Conservation (phyloP, 2,888 invertebrate species). For the Amblyteles armatorius region DNA sequence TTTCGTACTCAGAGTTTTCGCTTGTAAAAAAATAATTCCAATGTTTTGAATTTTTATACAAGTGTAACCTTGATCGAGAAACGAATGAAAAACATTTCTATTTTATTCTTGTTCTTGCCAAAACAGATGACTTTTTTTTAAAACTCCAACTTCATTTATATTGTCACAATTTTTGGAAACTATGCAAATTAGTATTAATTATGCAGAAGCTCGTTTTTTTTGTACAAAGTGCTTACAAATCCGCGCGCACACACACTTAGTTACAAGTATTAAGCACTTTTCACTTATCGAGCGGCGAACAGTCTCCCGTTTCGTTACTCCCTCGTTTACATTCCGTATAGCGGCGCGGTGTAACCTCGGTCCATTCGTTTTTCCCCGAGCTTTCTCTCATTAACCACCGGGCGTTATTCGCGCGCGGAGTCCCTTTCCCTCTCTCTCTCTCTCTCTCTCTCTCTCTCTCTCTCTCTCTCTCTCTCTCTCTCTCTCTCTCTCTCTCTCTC, state of each 20-base stretch:
- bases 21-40: not conserved
- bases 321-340: slow-evolving; percentile 13
- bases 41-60: not conserved
- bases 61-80: not conserved
- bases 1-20: not conserved
- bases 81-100: too few species aligned
- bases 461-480: not conserved
- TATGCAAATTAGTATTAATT: not conserved
- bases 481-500: not conserved
- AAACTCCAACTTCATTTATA: not conserved
- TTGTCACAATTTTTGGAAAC: not conserved
- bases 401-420: slow-evolving; percentile 19
- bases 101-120: too few species aligned
- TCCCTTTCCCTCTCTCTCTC: not conserved
- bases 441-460: too few species aligned
- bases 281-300: not conserved
- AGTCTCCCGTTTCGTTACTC: slow-evolving; percentile 1
- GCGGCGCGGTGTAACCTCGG: not conserved
- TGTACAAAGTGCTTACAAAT: not conserved
- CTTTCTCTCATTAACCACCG: slow-evolving; percentile 17
- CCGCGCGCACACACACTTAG: not conserved
- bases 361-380: slow-evolving; percentile 18
- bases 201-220: not conserved
- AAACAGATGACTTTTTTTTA: too few species aligned
- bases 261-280: not conserved